These are phyloP conservation scores for Tamias sibiricus DNA, from an alignment of 2,113 vertebrate genomes.

Conservation along the genomic window DNA sequence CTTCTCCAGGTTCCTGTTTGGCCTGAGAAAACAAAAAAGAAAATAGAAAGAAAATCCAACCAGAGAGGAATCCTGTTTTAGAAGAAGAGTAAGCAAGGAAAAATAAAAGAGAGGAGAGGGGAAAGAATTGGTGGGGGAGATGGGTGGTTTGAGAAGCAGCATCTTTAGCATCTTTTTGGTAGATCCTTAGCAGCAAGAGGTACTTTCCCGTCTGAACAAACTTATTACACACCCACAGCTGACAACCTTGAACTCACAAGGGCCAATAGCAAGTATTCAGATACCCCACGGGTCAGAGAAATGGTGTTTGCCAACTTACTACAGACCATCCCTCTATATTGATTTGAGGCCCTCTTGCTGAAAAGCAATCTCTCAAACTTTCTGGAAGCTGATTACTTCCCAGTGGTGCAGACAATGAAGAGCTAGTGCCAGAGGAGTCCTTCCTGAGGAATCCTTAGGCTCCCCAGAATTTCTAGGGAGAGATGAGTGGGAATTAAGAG, in stretches of 20 bases:
- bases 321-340: neutral
- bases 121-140: no score
- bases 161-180: neutral
- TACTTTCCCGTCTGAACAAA: neutral
- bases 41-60: neutral
- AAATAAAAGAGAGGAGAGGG: neutral
- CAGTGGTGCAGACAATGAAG: neutral
- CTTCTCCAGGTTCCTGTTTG: neutral
- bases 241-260: neutral
- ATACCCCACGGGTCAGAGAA: neutral
- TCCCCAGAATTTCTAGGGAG: neutral
- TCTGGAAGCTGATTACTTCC: conserved; percentile 3
- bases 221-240: neutral
- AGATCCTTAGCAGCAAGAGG: neutral
- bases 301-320: neutral
- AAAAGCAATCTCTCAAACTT: conserved; percentile 24
- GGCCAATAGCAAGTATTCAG: neutral
- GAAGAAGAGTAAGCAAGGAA: neutral
- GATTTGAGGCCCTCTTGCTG: neutral
- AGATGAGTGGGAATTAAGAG: neutral
- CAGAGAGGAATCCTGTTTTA: neutral
- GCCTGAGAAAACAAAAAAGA: neutral
- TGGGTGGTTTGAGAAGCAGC: neutral
- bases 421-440: neutral
- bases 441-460: neutral